phyloP scores from a whole-genome alignment of 2,113 vertebrate species.

The Aegithalos caudatus region DNA sequence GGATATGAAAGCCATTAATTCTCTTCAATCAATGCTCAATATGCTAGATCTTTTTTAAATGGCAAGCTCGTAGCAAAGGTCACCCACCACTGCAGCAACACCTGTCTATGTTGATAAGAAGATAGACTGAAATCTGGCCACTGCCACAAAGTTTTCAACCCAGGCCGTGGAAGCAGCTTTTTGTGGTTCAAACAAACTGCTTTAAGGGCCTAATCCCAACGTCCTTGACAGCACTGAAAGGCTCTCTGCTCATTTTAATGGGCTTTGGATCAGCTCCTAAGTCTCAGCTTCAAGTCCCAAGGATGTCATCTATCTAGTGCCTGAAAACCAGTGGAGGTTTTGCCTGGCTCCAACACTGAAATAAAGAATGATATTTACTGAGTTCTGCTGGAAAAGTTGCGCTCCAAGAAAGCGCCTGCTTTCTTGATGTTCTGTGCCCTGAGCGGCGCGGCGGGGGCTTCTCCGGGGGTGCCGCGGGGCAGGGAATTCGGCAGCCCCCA shows the following conservation, averaged over 20 bases:
- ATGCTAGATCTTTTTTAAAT: background rate
- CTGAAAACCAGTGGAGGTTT: background rate
- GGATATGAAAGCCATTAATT: background rate
- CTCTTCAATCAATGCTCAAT: background rate
- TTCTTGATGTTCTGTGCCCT: background rate
- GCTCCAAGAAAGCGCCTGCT: background rate
- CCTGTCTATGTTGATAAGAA: background rate
- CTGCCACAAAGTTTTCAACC: background rate
- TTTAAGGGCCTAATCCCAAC: background rate
- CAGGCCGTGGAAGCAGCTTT: background rate
- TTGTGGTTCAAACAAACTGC: background rate
- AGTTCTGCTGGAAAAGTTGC: background rate
- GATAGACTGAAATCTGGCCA: background rate
- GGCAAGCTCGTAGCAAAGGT: background rate
- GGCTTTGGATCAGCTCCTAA: background rate
- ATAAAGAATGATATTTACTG: background rate
- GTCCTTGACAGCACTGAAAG: background rate
- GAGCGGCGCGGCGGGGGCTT: background rate
- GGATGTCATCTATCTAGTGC: background rate
- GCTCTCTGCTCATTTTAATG: background rate
- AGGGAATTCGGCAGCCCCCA: background rate
- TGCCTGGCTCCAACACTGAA: background rate
- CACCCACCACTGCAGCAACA: background rate
- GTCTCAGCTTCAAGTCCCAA: background rate
- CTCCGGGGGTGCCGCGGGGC: too few relatives aligned